These are phyloP conservation scores for Coregonus sp. DNA, from an alignment of 2,797 vertebrate genomes.

Conservation along the genomic window DNA sequence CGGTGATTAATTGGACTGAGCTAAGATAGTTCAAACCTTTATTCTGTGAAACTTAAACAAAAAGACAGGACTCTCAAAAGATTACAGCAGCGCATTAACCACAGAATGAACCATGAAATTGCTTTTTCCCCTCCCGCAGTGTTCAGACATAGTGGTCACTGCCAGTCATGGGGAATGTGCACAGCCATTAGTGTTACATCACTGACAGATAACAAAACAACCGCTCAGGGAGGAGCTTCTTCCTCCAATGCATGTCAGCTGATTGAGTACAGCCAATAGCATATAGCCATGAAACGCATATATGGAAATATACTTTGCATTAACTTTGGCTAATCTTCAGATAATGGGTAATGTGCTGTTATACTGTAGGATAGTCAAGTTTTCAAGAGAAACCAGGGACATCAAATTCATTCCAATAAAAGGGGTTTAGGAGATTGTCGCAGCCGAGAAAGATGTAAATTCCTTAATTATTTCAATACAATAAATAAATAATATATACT, in stretches of 20 bases:
- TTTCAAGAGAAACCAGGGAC: constrained; percentile 42
- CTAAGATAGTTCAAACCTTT: constrained; percentile 73
- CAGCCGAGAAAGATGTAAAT: constrained; percentile 63
- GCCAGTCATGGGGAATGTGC: constrained; percentile 54
- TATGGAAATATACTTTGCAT: constrained; percentile 9
- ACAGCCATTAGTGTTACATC: constrained; percentile 67
- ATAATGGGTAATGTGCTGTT: constrained; percentile 38
- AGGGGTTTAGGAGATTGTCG: constrained; percentile 60
- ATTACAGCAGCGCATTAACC: constrained; percentile 77
- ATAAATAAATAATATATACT: constrained; percentile 69
- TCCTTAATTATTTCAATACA: constrained; percentile 70
- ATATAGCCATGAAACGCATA: constrained; percentile 9
- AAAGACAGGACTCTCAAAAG: constrained; percentile 76
- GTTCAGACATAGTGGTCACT: constrained; percentile 64
- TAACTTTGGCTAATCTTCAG: constrained; percentile 2
- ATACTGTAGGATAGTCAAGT: constrained; percentile 52
- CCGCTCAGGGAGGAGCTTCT: constrained; percentile 28
- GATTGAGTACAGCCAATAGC: constrained; percentile 22
- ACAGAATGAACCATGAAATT: constrained; percentile 84
- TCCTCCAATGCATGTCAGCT: constrained; percentile 31
- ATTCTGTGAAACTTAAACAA: constrained; percentile 79
- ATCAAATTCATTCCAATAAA: constrained; percentile 64
- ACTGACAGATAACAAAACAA: constrained; percentile 62
- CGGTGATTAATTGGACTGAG: constrained; percentile 78
- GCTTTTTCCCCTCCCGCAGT: constrained; percentile 80